Base-by-base conservation (phyloP, 2,888 invertebrate genomes). In the Phragmatobia fuliginosa region DNA sequence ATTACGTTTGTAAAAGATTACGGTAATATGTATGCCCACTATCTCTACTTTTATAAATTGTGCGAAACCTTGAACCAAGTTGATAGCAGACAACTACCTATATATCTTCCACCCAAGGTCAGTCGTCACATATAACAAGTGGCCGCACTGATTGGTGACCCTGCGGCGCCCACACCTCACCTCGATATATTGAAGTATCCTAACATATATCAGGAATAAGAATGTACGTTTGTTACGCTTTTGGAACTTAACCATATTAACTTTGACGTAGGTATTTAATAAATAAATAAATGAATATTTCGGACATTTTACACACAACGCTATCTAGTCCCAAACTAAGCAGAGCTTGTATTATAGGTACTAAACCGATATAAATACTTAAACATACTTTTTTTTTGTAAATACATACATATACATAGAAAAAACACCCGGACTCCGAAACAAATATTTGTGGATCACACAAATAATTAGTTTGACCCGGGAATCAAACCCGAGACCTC, bases 71-170 rank as follows among this genome's bases (percentile, higher is more conserved):
- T 76, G 78, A 66, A 52, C 66, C 32, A 32, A 33, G 67, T 70
- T 74, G 72, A 41, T 67, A 58, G 60, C 76, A 74, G 79, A 74
- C 72, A 68, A 73, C 72, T 36, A 49, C 2, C 18, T n/a, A 75
- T 83, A 79, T 81, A 81, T 81, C 78, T 73, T 62, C 67, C 59
- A 60, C 41, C 31, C 74, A 84, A 83, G 84, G 84, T 79, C 74
- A 70, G 65, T 68, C 70, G 72, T 61, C 70, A 72, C 79, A 80
- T 82, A 78, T 80, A 82, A 77, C 76, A 72, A 70, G 66, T 66
- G 70, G 69, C 64, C 71, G 64, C 75, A 49, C 67, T 75, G 82
- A 83, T 83, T 83, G 80, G 77, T 72, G 76, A 72, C 72, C 66
- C 63, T 45, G 52, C 5, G 31, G 21, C 67, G 62, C 75, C 62